phyloP scores from a whole-genome alignment of 2,113 vertebrate genomes.

The Pavo muticus region DNA sequence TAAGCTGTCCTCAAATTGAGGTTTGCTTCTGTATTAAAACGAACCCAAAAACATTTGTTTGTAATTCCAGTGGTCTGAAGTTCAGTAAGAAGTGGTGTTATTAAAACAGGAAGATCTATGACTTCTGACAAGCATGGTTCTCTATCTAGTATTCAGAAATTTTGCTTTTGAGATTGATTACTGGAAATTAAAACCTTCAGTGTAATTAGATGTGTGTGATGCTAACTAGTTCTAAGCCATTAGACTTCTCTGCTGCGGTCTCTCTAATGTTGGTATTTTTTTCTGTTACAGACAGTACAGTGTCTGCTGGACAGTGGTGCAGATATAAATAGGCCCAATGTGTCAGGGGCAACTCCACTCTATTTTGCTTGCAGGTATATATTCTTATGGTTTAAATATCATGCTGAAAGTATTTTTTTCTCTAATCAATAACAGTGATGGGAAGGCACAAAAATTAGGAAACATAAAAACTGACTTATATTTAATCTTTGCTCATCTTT shows the following conservation, averaged over 20 bases:
- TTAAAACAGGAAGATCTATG: background rate
- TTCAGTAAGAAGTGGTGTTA: background rate
- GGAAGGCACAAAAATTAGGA: background rate
- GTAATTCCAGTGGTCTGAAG: background rate
- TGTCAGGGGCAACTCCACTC: conserved; percentile 95
- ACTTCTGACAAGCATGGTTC: background rate
- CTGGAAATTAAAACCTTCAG: background rate
- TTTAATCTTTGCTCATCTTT: background rate
- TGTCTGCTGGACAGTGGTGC: conserved; percentile 97
- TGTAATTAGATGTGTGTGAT: background rate
- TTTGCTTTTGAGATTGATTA: background rate
- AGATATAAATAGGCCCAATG: conserved; percentile 97
- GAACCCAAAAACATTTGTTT: background rate
- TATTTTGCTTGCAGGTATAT: conserved; percentile 98
- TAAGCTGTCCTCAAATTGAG: background rate
- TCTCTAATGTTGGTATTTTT: background rate
- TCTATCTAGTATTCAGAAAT: background rate
- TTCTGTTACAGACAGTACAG: conserved; percentile 88
- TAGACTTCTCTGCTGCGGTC: background rate
- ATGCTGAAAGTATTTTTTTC: background rate
- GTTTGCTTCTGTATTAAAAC: too few relatives aligned
- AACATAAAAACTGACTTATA: background rate
- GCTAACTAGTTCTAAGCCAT: background rate
- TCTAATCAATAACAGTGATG: background rate
- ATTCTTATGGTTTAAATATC: background rate